phyloP scores from a whole-genome alignment of 2,888 invertebrate species.

The Bursaphelenchus okinawaensis region DNA sequence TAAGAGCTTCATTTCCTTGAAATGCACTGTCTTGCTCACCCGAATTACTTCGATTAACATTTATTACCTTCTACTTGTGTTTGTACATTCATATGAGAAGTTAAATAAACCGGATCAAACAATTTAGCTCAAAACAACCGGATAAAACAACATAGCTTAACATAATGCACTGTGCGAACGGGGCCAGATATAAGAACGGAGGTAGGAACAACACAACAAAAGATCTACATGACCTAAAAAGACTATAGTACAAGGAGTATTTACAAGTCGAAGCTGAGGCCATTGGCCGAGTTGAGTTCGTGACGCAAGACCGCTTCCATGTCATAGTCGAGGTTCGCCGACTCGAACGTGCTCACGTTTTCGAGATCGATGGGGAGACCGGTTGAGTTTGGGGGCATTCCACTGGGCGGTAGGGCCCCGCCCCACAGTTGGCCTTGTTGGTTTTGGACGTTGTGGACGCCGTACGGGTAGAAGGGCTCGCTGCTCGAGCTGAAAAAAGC shows the following conservation, averaged over 20 bases:
- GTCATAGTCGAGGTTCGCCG: neutral
- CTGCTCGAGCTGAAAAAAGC: neutral
- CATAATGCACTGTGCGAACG: neutral
- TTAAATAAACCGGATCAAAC: neutral
- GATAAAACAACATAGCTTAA: neutral
- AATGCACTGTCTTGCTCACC: neutral
- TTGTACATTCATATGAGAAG: neutral
- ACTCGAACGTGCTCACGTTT: neutral
- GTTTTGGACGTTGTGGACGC: neutral
- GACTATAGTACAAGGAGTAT: neutral
- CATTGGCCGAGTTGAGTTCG: neutral
- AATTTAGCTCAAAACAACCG: neutral
- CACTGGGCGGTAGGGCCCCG: neutral
- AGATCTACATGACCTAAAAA: neutral
- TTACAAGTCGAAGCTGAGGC: neutral
- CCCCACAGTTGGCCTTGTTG: neutral
- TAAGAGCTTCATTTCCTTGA: neutral
- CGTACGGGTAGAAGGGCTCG: neutral
- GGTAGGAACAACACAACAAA: neutral
- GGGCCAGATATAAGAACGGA: neutral
- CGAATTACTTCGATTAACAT: neutral
- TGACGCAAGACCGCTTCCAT: slow-evolving; percentile 1
- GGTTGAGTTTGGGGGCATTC: neutral
- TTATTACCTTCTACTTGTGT: neutral
- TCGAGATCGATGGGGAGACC: neutral